A percentile compares a stretch with the other conserved stretches of the same genome.
Conservation (phyloP, 1,140 invertebrate species). For the Coenobita brevimanus region DNA sequence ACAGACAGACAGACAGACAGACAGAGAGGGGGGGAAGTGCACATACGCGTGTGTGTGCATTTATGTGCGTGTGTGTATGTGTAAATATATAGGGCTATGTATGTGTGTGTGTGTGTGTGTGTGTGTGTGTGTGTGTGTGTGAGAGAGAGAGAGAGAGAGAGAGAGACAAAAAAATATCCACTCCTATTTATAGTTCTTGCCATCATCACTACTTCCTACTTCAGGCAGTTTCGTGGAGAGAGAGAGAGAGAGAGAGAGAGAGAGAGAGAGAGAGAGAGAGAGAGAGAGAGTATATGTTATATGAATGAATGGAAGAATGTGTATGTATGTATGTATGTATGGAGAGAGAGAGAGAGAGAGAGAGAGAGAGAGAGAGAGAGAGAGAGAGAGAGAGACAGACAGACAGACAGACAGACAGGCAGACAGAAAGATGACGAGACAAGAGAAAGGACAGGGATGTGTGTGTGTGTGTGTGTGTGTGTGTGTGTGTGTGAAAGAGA, state of each 20-base stretch:
- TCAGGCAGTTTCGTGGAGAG: too few species aligned
- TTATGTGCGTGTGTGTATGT: background rate
- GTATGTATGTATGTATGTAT: too few species aligned
- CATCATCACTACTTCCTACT: background rate
- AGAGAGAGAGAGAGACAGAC: slow-evolving; percentile 2
- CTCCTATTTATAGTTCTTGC: background rate
- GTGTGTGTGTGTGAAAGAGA: too few species aligned
- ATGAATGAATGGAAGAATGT: too few species aligned
- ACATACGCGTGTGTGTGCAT: background rate
- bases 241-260: slow-evolving; percentile 13
- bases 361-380: slow-evolving; percentile 22
- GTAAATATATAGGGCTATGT: background rate
- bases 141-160: too few species aligned
- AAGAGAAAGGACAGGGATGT: too few species aligned
- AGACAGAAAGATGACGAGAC: background rate
- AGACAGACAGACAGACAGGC: too few species aligned
- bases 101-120: background rate
- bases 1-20: slow-evolving; percentile 1
- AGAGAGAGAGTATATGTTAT: too few species aligned
- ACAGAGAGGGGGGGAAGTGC: background rate
- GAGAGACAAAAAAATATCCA: background rate
- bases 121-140: background rate
- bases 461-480: too few species aligned
- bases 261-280: slow-evolving; percentile 22
- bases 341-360: too few species aligned